Percentiles rank a stretch among this genome's conserved stretches.
These are phyloP conservation scores for Bettongia penicillata DNA, from an alignment of 2,113 vertebrate species.

Conservation along the genomic window DNA sequence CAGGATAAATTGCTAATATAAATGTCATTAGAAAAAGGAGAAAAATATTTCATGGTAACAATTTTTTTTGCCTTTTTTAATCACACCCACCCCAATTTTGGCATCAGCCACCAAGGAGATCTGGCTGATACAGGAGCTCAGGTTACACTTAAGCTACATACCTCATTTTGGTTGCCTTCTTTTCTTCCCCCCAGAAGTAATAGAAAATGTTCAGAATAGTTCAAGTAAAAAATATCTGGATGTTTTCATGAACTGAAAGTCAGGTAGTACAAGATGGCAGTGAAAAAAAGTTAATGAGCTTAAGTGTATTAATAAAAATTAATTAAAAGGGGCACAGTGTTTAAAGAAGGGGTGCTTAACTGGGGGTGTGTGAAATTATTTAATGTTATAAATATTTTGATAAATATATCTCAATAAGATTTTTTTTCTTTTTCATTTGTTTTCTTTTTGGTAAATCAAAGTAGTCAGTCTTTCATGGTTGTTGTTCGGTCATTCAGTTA, in stretches of 20 bases:
- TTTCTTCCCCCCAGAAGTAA: background rate
- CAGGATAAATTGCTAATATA: constrained; percentile 52
- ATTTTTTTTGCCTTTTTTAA: background rate
- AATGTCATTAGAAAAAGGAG: constrained; percentile 42
- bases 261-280: background rate
- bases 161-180: background rate
- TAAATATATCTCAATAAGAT: background rate
- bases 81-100: background rate
- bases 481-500: background rate
- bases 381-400: background rate
- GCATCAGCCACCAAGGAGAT: background rate
- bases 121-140: background rate
- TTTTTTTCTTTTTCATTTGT: background rate
- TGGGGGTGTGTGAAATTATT: background rate
- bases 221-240: background rate
- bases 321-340: background rate
- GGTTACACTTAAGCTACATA: background rate
- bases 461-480: background rate
- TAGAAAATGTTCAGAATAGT: background rate
- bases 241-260: background rate
- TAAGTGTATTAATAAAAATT: background rate
- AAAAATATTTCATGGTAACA: constrained; percentile 55
- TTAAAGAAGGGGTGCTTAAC: background rate
- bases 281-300: background rate
- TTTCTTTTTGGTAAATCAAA: background rate